Evolutionary conservation across 2,888 invertebrate genomes (phyloP).

Genomic region (Lasioglossum villosulum): DNA sequence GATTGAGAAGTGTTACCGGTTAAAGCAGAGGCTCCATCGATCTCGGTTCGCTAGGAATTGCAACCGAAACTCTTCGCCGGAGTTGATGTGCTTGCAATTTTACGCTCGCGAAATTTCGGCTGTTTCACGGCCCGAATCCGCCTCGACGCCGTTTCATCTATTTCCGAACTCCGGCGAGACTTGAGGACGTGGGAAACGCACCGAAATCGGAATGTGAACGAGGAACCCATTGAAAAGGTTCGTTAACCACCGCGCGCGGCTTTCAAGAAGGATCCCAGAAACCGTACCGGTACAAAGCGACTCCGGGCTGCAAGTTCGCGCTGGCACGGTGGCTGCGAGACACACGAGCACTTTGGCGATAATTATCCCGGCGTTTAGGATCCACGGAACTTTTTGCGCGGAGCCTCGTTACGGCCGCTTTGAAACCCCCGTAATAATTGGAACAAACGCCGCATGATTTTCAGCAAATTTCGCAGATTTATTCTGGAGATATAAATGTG

Average conservation of each 20-base stretch:
- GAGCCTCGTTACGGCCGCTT: neutral
- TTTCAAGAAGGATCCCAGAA: neutral
- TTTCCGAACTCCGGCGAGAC: neutral
- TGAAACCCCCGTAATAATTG: neutral
- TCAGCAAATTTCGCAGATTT: neutral
- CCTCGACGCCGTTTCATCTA: neutral
- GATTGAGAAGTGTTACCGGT: neutral
- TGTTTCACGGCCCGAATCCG: neutral
- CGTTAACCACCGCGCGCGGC: neutral
- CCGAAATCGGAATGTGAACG: neutral
- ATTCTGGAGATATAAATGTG: neutral
- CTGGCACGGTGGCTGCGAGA: neutral
- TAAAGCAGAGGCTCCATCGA: neutral
- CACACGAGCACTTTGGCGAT: neutral
- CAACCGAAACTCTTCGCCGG: neutral
- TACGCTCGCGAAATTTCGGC: neutral
- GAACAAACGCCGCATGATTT: neutral
- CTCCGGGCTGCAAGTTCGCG: neutral
- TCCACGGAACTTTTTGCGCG: neutral
- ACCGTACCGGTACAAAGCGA: neutral
- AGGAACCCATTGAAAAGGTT: slow-evolving; percentile 3
- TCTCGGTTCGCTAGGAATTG: neutral
- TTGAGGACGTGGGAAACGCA: neutral
- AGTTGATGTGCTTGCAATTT: neutral
- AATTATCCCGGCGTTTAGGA: neutral